Evolutionary conservation across 2,113 vertebrate species (phyloP), one percentile per base, ranked within the genome.

Genomic region (Conger conger): DNA sequence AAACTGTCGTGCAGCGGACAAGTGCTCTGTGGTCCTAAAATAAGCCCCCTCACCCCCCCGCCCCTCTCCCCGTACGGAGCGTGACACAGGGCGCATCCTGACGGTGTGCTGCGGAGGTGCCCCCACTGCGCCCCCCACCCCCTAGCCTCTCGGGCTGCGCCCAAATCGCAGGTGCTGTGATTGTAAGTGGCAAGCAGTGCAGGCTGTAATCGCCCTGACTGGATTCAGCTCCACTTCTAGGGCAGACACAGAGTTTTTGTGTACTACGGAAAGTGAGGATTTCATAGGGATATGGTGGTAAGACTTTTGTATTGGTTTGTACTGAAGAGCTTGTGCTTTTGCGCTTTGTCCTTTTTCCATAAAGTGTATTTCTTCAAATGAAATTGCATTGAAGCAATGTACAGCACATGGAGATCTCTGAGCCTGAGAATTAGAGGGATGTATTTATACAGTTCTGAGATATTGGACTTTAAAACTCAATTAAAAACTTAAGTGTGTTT

Each of bases 1-100:
- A 50, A 79, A 79, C 73, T 84, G 83, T 84, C 83, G 57, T 16
- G 73, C 73, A 76, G 76, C 36, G 76, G 76, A 35, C 73, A 78
- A 35, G 42, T 38, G 45, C 83, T 53, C 68, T 83, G 68, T 40
- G 40, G 82, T 83, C 82, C 73, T 83, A 83, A 83, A 83, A 83
- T 83, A 83, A 83, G 42, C 33, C 9, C 73, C 76, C 73, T 27
- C 81, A 27, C 18, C 36, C 2, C 81, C 11, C n/a, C 38, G 13
- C 37, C 38, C 18, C 0, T 40, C 50, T 33, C 42, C 36, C 45
- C 35, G 20, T 78, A 27, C 37, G n/a, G 82, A 33, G 68, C 33
- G n/a, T 13, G 68, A 73, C 68, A 73, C 27, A 27, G 68, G 68
- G 68, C 68, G 33, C 68, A 33, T 73, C 68, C 68, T 73, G 68